Percentiles rank a stretch among this genome's conserved stretches.
These are phyloP conservation scores for Hystrix cristata DNA, from an alignment of 2,113 vertebrate genomes.

Conservation along the genomic window DNA sequence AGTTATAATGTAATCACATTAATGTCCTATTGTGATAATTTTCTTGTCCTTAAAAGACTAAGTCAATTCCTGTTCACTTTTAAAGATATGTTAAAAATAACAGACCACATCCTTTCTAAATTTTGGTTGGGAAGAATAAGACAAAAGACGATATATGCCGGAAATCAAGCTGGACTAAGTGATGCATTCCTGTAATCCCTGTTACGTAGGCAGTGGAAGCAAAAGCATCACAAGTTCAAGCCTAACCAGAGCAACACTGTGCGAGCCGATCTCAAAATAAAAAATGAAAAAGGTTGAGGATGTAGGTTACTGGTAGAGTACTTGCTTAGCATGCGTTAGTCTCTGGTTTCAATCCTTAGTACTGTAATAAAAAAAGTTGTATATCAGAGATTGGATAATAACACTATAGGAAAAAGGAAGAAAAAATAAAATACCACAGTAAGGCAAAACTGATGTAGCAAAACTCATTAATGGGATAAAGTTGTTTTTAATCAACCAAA, in stretches of 20 bases:
- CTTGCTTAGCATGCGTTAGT: neutral
- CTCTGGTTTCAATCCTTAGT: neutral
- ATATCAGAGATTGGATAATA: neutral
- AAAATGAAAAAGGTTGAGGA: neutral
- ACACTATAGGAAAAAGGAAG: neutral
- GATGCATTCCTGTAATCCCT: neutral
- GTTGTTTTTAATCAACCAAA: neutral
- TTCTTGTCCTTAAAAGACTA: conserved; percentile 17
- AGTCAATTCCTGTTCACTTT: neutral
- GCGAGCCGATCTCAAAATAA: neutral
- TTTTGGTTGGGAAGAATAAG: neutral
- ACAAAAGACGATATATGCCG: neutral
- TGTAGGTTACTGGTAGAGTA: no score
- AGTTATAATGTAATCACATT: neutral
- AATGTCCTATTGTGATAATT: neutral
- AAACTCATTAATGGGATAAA: neutral
- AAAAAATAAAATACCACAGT: conserved; percentile 20
- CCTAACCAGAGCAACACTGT: neutral
- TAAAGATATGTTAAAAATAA: conserved; percentile 1
- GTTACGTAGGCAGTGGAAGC: neutral
- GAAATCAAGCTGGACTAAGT: neutral
- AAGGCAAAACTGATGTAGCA: neutral
- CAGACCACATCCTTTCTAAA: neutral
- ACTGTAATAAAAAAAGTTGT: neutral
- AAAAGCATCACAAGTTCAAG: neutral